Conservation (phyloP, 2,888 invertebrate genomes). For the Carpatolechia fugitivella region DNA sequence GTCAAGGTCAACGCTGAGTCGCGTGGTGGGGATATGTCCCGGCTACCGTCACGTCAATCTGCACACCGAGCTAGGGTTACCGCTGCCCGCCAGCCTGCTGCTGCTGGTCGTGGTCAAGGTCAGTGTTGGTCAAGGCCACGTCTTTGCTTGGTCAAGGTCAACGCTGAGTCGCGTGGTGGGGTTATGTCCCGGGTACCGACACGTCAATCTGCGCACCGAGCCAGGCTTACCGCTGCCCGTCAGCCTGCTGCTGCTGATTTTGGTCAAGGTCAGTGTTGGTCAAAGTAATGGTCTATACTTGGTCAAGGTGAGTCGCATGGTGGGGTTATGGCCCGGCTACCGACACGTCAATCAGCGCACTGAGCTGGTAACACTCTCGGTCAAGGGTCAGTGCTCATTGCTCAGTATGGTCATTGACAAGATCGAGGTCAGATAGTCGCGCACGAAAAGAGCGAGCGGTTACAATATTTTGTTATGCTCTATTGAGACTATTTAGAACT, state of each 20-base stretch:
- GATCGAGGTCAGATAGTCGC: too few relatives aligned
- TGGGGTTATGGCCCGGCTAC: conserved; percentile 94
- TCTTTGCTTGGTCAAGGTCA: too few relatives aligned
- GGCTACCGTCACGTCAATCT: conserved; percentile 96
- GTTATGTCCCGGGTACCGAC: conserved; percentile 95
- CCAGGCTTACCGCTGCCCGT: conserved; percentile 93
- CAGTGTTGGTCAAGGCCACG: not conserved
- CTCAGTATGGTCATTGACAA: too few relatives aligned
- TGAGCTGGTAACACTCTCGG: too few relatives aligned
- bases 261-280: conserved; percentile 84
- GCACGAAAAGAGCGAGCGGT: too few relatives aligned
- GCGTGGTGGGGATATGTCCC: conserved; percentile 93
- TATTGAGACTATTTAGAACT: too few relatives aligned
- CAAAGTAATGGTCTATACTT: too few relatives aligned
- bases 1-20: too few relatives aligned
- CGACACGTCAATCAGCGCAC: conserved; percentile 94
- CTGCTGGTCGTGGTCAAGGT: conserved; percentile 92
- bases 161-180: too few relatives aligned
- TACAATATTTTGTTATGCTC: too few relatives aligned
- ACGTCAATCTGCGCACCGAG: conserved; percentile 94
- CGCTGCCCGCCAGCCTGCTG: conserved; percentile 92
- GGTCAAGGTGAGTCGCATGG: too few relatives aligned
- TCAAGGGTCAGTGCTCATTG: too few relatives aligned
- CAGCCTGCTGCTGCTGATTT: conserved; percentile 92
- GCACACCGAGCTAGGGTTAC: conserved; percentile 94